Percentiles rank a stretch among this genome's conserved stretches.
phyloP scores from a whole-genome alignment of 2,797 vertebrate genomes.

The Scomberomorus guttatus region DNA sequence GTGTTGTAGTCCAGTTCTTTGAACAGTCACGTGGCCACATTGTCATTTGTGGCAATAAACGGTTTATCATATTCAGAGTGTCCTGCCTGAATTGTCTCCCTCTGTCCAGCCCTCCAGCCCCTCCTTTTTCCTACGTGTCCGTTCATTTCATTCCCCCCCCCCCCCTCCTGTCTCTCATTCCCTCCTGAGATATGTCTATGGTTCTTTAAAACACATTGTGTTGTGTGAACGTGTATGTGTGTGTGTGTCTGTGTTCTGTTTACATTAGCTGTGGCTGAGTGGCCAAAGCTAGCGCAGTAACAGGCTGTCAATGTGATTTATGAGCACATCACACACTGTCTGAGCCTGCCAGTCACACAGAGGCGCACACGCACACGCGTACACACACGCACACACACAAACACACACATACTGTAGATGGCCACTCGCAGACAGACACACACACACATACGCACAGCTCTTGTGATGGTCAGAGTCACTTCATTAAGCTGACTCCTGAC shows the following conservation, averaged over 20 bases:
- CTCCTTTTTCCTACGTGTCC: conserved; percentile 67
- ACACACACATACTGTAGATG: conserved; percentile 75
- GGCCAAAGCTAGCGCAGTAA: conserved; percentile 92
- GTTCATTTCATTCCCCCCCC: conserved; percentile 70
- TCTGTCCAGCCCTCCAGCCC: conserved; percentile 47
- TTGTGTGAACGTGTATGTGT: conserved; percentile 71
- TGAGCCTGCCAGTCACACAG: conserved; percentile 89
- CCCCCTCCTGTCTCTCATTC: conserved; percentile 67
- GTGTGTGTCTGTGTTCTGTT: conserved; percentile 82
- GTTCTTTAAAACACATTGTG: conserved; percentile 85
- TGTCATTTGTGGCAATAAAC: conserved; percentile 57
- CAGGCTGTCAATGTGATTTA: conserved; percentile 97
- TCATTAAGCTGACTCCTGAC: conserved; percentile 93
- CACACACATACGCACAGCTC: conserved; percentile 60
- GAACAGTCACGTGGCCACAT: conserved; percentile 26
- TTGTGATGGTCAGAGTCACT: conserved; percentile 90
- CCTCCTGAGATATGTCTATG: conserved; percentile 85
- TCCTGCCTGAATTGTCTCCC: conserved; percentile 42
- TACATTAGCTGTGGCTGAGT: conserved; percentile 94
- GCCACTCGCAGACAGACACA: conserved; percentile 75
- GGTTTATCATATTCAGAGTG: conserved; percentile 58
- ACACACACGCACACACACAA: conserved; percentile 21
- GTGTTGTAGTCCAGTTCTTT: conserved; percentile 33
- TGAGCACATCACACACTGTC: conserved; percentile 97
- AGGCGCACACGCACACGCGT: conserved; percentile 39